Evolutionary conservation across 1,140 invertebrate species (phyloP).

Genomic region (Stegodyphus mimosarum): DNA sequence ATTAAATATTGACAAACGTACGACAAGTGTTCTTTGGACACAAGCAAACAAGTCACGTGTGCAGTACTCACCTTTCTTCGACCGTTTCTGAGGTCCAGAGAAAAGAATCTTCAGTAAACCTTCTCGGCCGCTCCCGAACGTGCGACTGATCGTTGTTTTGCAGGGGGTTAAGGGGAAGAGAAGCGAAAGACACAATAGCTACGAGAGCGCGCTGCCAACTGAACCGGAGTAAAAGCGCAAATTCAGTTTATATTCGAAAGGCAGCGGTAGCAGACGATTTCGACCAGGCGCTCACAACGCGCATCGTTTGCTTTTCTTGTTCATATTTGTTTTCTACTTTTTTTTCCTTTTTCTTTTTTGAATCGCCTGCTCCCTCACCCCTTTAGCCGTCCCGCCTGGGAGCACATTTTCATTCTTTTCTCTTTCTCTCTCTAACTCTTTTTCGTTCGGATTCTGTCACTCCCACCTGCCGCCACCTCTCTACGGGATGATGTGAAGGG

Average conservation of each 20-base stretch:
- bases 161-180: neutral
- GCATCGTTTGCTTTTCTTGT: conserved; percentile 15
- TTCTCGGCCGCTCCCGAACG: neutral
- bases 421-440: neutral
- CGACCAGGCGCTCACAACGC: conserved; percentile 28
- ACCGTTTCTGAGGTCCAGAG: neutral
- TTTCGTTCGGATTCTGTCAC: neutral
- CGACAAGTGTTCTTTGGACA: neutral
- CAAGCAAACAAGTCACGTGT: neutral
- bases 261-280: conserved; percentile 15
- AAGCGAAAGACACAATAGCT: neutral
- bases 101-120: no score
- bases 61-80: neutral
- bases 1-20: no score
- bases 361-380: no score
- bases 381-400: neutral
- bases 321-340: neutral
- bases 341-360: neutral
- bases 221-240: conserved; percentile 3
- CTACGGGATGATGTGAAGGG: conserved; percentile 4
- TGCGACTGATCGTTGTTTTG: neutral
- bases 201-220: conserved; percentile 15
- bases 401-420: neutral
- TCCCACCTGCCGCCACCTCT: conserved; percentile 1
- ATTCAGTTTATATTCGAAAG: conserved; percentile 15